These are phyloP conservation scores for Microctenopoma steveboyesi DNA, from an alignment of 2,797 vertebrate genomes.

Conservation along the genomic window DNA sequence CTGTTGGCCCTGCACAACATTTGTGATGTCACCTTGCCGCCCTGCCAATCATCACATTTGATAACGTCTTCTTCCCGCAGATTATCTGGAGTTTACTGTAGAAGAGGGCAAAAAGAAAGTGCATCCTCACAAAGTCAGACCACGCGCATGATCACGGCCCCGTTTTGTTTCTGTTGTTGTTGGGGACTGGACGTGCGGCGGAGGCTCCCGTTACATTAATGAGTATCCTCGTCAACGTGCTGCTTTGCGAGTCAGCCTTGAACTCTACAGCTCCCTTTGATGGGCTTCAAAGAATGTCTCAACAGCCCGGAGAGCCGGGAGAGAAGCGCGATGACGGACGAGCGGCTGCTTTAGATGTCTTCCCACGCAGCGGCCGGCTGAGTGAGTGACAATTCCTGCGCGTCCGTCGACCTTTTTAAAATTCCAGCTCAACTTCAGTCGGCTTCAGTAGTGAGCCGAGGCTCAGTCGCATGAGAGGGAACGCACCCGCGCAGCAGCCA, in stretches of 20 bases:
- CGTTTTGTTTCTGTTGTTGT: constrained; percentile 51
- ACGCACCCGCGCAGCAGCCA: constrained; percentile 61
- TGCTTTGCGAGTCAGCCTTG: constrained; percentile 64
- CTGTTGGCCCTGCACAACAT: constrained; percentile 45
- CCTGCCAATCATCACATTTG: constrained; percentile 54
- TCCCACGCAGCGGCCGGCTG: constrained; percentile 71
- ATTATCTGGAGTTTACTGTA: background rate
- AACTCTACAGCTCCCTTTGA: constrained; percentile 72
- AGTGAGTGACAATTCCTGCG: constrained; percentile 78
- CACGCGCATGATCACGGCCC: constrained; percentile 16
- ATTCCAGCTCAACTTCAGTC: constrained; percentile 73
- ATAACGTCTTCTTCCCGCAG: constrained; percentile 12
- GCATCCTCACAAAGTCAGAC: background rate
- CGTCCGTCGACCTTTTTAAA: constrained; percentile 79
- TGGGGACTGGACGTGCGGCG: constrained; percentile 45
- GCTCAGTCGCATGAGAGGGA: constrained; percentile 68
- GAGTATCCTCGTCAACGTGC: constrained; percentile 56
- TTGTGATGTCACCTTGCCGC: constrained; percentile 57
- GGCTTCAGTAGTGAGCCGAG: constrained; percentile 54
- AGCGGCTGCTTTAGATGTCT: constrained; percentile 74
- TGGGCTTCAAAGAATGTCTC: constrained; percentile 79
- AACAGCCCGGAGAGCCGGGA: constrained; percentile 65
- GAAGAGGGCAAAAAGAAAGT: background rate
- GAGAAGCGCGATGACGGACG: constrained; percentile 72
- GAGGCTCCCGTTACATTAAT: constrained; percentile 71